A percentile compares a stretch with the other conserved stretches of the same genome.
Conservation (phyloP, 30 jellyfish, hydroid and myxozoan species). For the Phacellophora camtschatica region DNA sequence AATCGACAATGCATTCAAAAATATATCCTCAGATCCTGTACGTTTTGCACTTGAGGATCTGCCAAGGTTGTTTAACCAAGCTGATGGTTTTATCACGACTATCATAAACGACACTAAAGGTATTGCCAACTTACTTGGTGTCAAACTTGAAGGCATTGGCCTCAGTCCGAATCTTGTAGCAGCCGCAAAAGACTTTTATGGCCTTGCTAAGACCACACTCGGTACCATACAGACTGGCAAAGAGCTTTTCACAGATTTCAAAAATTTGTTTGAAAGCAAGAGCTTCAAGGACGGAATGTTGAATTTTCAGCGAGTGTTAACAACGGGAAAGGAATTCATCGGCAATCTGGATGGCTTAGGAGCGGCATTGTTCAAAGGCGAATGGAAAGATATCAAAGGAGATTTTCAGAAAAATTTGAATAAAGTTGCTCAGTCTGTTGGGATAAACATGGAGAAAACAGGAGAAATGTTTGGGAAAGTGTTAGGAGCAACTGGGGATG, state of each 20-base stretch:
- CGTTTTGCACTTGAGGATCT: slow-evolving; percentile 84
- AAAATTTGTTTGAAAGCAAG: slow-evolving; percentile 68
- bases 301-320: slow-evolving; percentile 68
- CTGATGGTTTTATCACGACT: slow-evolving; percentile 58
- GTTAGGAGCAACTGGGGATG: slow-evolving; percentile 53
- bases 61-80: slow-evolving; percentile 72
- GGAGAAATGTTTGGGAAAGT: slow-evolving; percentile 69
- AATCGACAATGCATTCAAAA: slow-evolving; percentile 71
- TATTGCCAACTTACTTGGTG: slow-evolving; percentile 62
- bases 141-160: slow-evolving; percentile 54
- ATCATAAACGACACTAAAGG: slow-evolving; percentile 69
- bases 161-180: slow-evolving; percentile 79
- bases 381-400: slow-evolving; percentile 82
- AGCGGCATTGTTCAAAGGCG: slow-evolving; percentile 46
- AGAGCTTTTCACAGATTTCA: slow-evolving; percentile 64
- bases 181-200: slow-evolving; percentile 73
- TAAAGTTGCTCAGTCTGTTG: slow-evolving; percentile 67
- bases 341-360: slow-evolving; percentile 77
- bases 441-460: slow-evolving; percentile 68
- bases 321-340: slow-evolving; percentile 70
- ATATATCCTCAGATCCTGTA: slow-evolving; percentile 81
- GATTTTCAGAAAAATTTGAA: slow-evolving; percentile 51
- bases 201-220: slow-evolving; percentile 72
- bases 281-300: slow-evolving; percentile 74
- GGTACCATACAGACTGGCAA: slow-evolving; percentile 82